phyloP scores from a whole-genome alignment of 2,888 invertebrate genomes.

The Spatulosminthurus flaviceps region DNA sequence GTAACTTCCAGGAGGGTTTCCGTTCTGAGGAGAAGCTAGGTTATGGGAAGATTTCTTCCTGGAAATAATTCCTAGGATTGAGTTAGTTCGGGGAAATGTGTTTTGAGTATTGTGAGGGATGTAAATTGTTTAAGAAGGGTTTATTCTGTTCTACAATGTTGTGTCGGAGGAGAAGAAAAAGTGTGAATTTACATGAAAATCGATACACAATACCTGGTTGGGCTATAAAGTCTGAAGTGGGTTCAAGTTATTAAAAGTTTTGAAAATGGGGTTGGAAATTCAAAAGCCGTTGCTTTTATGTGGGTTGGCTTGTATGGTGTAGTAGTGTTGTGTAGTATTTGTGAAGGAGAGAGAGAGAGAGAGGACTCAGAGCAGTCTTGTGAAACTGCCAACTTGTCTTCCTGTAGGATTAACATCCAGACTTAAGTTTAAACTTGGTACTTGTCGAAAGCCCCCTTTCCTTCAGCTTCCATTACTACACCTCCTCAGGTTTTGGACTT shows the following conservation, averaged over 20 bases:
- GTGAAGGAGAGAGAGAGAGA: too few relatives aligned
- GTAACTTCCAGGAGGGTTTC: too few relatives aligned
- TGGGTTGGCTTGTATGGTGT: neutral
- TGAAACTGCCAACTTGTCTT: slow-evolving; percentile 18
- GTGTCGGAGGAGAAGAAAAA: neutral
- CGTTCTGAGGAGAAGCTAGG: too few relatives aligned
- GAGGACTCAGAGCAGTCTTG: neutral
- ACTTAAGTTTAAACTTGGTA: slow-evolving; percentile 18
- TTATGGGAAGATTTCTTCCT: too few relatives aligned
- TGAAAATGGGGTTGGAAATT: slow-evolving; percentile 8
- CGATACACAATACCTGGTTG: slow-evolving; percentile 6
- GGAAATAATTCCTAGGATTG: too few relatives aligned
- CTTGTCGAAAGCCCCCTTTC: neutral
- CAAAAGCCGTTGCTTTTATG: neutral
- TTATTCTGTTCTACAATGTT: too few relatives aligned
- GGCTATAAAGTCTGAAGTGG: slow-evolving; percentile 33
- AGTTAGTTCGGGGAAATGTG: too few relatives aligned
- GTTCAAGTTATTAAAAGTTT: slow-evolving; percentile 44
- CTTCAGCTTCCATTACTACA: neutral
- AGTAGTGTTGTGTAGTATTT: too few relatives aligned
- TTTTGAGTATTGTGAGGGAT: too few relatives aligned
- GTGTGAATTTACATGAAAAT: slow-evolving; percentile 18
- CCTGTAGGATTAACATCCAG: neutral
- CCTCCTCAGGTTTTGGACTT: neutral
- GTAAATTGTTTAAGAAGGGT: too few relatives aligned